Conservation (phyloP, 2,113 vertebrate species). For the Osmerus mordax region DNA sequence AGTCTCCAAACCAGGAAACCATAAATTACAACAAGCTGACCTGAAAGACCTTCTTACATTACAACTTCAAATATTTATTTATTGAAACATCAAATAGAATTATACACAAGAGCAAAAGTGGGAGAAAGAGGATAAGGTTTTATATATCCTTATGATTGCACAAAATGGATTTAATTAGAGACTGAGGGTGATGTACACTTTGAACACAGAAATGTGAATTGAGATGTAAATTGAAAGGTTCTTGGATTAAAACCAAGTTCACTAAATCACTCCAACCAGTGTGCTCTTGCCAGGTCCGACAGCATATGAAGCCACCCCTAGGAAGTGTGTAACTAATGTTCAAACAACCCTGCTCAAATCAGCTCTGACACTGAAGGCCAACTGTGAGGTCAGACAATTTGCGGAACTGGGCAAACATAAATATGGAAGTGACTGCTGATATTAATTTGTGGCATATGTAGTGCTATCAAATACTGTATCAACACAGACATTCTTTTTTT, state of each 20-base stretch:
- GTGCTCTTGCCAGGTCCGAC: conserved; percentile 61
- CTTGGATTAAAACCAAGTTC: conserved; percentile 37
- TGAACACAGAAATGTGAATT: conserved; percentile 12
- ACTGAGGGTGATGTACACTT: conserved; percentile 16
- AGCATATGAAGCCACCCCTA: conserved; percentile 54
- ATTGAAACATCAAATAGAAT: conserved; percentile 40
- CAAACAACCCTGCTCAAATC: conserved; percentile 62
- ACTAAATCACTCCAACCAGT: conserved; percentile 58
- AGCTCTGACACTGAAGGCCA: conserved; percentile 56
- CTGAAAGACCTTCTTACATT: conserved; percentile 36
- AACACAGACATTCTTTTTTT: conserved; percentile 13
- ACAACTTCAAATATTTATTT: conserved; percentile 38
- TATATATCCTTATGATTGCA: conserved; percentile 16
- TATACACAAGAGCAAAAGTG: conserved; percentile 26
- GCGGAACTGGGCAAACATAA: conserved; percentile 64
- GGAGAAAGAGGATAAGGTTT: conserved; percentile 20
- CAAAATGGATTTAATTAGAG: conserved; percentile 25
- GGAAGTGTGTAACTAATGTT: conserved; percentile 65
- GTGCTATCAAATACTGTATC: conserved; percentile 69
- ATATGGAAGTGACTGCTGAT: conserved; percentile 58
- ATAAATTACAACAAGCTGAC: conserved; percentile 43
- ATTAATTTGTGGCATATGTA: conserved; percentile 45
- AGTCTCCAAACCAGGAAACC: conserved; percentile 42
- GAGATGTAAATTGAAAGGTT: conserved; percentile 19
- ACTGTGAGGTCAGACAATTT: conserved; percentile 55